Base-by-base conservation (phyloP, 1,140 invertebrate genomes). In the Caenorhabditis inopinata region DNA sequence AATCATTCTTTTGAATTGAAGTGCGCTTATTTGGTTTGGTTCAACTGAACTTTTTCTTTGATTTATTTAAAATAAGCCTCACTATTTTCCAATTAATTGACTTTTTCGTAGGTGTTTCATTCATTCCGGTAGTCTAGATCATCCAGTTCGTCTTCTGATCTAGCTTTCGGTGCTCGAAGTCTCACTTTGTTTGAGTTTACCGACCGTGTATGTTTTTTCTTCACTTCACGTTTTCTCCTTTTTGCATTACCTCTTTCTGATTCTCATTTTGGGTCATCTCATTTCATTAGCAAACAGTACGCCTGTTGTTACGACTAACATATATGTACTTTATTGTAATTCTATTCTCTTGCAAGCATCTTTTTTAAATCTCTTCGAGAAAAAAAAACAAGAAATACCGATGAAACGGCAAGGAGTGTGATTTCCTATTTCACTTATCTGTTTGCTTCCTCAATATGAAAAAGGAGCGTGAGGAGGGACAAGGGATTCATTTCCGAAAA, bases 251-350 rank as follows among this genome's bases (percentile, higher is more conserved):
- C n/a, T n/a, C n/a, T n/a, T n/a, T n/a, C n/a, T n/a, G n/a, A n/a
- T n/a, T 68, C 58, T 68, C 58, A 32, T 68, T 68, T 68, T 68
- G 58, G 58, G 58, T 68, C 58, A 68, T 68, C 58, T 68, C 58
- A 68, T 68, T 68, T 68, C 58, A 68, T 68, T 68, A 68, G 58
- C 58, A 68, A 68, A 68, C 58, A 68, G 58, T 32, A 68, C 58
- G 58, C 58, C n/a, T 68, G 58, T 68, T 68, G 58, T 68, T 68
- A 68, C 58, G 32, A 68, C 58, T 68, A 68, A 68, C 38, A 32
- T 68, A 68, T 68, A 68, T 68, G 58, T 68, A 68, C 58, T 68
- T 68, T 68, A 68, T 32, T 68, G 58, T 68, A 68, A 68, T 68
- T 32, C 58, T 68, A 68, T 68, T 68, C 58, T 68, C n/a, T 68